These are phyloP conservation scores for Caenorhabditis remanei DNA, from an alignment of 1,140 invertebrate species.

Conservation along the genomic window DNA sequence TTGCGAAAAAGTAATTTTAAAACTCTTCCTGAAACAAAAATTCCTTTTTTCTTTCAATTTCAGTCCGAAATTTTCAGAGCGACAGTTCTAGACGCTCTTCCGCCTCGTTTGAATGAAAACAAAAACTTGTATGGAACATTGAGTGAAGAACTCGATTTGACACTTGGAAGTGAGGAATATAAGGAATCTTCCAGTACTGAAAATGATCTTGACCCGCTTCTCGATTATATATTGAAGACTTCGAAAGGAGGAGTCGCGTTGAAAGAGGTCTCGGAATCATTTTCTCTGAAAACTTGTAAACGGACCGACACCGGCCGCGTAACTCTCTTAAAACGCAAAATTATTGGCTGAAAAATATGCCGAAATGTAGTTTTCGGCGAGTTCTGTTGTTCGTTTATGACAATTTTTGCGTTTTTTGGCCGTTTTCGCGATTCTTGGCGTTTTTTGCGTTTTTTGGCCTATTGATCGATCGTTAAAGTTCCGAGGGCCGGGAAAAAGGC, in stretches of 20 bases:
- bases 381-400: too few relatives aligned
- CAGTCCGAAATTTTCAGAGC: too few relatives aligned
- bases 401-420: too few relatives aligned
- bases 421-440: too few relatives aligned
- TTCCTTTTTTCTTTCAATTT: background rate
- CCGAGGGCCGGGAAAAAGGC: too few relatives aligned
- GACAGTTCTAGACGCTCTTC: background rate
- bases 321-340: background rate
- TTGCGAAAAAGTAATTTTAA: background rate
- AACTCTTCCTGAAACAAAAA: background rate
- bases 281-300: too few relatives aligned
- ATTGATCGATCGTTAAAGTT: too few relatives aligned
- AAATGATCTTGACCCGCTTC: background rate
- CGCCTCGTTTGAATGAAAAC: slow-evolving; percentile 4
- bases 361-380: too few relatives aligned
- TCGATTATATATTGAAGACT: background rate
- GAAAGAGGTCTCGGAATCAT: background rate
- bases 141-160: background rate
- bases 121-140: background rate
- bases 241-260: background rate
- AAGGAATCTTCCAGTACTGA: background rate
- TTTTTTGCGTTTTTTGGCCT: too few relatives aligned
- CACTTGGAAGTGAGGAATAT: background rate
- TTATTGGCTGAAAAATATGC: too few relatives aligned
- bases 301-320: too few relatives aligned